Base-by-base conservation (phyloP, 2,888 invertebrate genomes). In the Caenorhabditis wallacei region DNA sequence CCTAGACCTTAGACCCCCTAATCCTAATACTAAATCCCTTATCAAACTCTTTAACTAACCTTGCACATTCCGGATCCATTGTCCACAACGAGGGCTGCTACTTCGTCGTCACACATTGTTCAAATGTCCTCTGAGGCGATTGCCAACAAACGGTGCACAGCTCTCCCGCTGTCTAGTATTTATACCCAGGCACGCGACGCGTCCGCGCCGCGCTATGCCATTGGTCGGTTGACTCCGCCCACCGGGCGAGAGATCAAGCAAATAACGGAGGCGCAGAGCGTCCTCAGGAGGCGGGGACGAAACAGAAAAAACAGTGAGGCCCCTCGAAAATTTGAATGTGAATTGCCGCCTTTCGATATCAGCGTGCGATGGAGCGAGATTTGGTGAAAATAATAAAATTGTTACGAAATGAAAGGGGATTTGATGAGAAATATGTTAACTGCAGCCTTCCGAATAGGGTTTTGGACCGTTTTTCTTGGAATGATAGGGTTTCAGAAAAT, bases 41-140 rank as follows among this genome's bases (percentile, higher is more conserved):
- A 61, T 24, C 22, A 57, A n/a, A 76, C 11, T 48, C 2, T 2
- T 16, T 2, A 43, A 43, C 79, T 70, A 22, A 83, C 82, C 92
- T 95, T 95, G 93, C 95, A 95, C 95, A 93, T 93, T 76, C 93
- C 93, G 86, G 87, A 88, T 71, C 88, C 88, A 82, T 88, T 88
- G 87, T 88, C 88, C 30, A 88, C 85, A n/a, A 88, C 88, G 53
- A 88, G 87, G 66, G 88, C 88, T 46, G 88, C 88, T 53, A 88
- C 85, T 61, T 88, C 88, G 80, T 88, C 88, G 87, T 88, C 88
- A 61, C 87, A 87, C 88, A 88, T 88, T 56, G 57, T 78, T 70
- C 68, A 35, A 51, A 59, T n/a, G 40, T 53, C 22, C 43, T 61
- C 64, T 54, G 54, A 51, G 61, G 53, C 61, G 78, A 53, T 61